These are phyloP conservation scores for Meghimatium bilineatum DNA, from an alignment of 2,888 invertebrate genomes.

Conservation along the genomic window DNA sequence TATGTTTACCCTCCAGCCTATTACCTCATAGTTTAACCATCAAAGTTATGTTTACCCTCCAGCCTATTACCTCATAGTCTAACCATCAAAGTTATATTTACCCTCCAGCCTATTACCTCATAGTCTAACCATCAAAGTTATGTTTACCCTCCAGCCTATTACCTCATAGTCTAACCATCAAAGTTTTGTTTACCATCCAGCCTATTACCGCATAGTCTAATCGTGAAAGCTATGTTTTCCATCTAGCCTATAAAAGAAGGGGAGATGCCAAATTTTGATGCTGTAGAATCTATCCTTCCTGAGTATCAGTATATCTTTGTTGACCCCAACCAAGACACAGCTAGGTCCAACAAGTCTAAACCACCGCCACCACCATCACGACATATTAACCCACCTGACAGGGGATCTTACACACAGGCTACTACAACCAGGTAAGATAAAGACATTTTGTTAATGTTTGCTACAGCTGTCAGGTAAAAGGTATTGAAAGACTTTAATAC, in stretches of 20 bases:
- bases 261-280: conserved; percentile 71
- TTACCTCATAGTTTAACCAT: too few species aligned
- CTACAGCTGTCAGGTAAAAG: neutral
- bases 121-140: too few species aligned
- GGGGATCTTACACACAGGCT: conserved; percentile 6
- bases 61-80: too few species aligned
- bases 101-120: too few species aligned
- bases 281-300: conserved; percentile 73
- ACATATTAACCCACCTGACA: conserved; percentile 24
- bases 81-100: too few species aligned
- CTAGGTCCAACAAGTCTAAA: conserved; percentile 40
- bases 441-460: neutral
- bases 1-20: too few species aligned
- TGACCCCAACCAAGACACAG: conserved; percentile 56
- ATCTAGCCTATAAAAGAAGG: conserved; percentile 72
- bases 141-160: too few species aligned
- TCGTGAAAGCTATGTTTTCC: neutral
- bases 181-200: too few species aligned
- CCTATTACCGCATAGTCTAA: too few species aligned
- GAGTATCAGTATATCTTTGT: conserved; percentile 76
- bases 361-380: conserved; percentile 44
- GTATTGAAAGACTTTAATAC: too few species aligned
- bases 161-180: too few species aligned
- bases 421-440: conserved; percentile 1
- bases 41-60: too few species aligned